A percentile compares a stretch with the other conserved stretches of the same genome.
Evolutionary conservation across 2,113 vertebrate species (phyloP).

Genomic region (Dromiciops gliroides): DNA sequence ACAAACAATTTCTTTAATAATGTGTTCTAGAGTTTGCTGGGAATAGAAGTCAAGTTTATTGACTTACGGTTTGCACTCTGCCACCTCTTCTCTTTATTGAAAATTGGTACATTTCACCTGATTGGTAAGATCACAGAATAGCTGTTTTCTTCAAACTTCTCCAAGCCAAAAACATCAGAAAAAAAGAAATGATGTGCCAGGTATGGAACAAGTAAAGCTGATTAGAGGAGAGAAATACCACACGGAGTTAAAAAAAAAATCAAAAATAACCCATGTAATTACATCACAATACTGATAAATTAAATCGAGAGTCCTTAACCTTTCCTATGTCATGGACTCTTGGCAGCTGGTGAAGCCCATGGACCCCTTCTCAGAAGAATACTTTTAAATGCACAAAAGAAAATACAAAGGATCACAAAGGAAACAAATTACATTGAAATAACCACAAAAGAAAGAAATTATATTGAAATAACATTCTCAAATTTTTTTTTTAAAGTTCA

Average conservation of each 20-base stretch:
- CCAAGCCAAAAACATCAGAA: background rate
- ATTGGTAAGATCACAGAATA: background rate
- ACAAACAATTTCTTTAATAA: background rate
- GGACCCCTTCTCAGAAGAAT: background rate
- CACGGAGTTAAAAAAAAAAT: background rate
- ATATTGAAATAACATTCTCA: background rate
- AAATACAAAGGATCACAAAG: background rate
- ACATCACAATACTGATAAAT: background rate
- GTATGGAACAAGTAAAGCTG: background rate
- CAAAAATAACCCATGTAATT: background rate
- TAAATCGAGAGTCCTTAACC: background rate
- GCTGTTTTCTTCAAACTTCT: background rate
- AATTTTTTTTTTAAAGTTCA: background rate
- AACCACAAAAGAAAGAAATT: background rate
- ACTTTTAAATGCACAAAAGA: background rate
- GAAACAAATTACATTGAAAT: background rate
- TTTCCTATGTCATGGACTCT: background rate
- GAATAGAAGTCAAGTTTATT: background rate
- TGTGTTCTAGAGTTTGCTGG: background rate
- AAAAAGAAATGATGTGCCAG: background rate
- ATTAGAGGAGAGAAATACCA: background rate
- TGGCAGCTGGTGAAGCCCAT: background rate
- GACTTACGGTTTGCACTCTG: background rate
- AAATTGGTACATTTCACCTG: background rate
- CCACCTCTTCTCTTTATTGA: background rate